Conservation (phyloP, 2,113 vertebrate species). For the Megaptera novaeangliae region DNA sequence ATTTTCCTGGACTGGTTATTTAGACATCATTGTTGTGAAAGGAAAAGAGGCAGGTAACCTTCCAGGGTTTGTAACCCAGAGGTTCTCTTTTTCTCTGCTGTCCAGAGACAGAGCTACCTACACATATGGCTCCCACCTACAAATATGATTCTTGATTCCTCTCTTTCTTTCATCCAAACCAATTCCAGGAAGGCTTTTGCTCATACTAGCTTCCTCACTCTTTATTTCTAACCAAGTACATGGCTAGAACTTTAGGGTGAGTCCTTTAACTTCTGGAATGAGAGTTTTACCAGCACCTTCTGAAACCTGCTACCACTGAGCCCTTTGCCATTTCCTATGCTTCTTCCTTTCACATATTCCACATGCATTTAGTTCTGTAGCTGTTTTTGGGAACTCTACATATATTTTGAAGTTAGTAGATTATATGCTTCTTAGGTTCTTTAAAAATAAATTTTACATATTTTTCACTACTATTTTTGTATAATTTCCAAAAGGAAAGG, state of each 20-base stretch:
- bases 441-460: not conserved
- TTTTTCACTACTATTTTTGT: not conserved
- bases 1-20: not conserved
- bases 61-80: not conserved
- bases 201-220: not conserved
- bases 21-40: not conserved
- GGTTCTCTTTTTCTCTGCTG: not conserved
- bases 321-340: not conserved
- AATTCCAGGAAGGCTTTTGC: not conserved
- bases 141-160: not conserved
- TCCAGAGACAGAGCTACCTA: not conserved
- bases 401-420: not conserved
- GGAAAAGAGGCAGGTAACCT: not conserved
- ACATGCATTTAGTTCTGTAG: not conserved
- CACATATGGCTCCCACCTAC: too few relatives aligned
- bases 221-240: not conserved
- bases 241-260: not conserved
- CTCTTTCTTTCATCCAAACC: not conserved
- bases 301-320: not conserved
- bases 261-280: not conserved
- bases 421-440: not conserved
- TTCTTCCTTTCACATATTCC: not conserved
- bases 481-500: not conserved
- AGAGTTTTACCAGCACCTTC: not conserved
- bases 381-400: not conserved